Conservation (phyloP, 2,888 invertebrate species). For the Hirtodrosophila alboralis region DNA sequence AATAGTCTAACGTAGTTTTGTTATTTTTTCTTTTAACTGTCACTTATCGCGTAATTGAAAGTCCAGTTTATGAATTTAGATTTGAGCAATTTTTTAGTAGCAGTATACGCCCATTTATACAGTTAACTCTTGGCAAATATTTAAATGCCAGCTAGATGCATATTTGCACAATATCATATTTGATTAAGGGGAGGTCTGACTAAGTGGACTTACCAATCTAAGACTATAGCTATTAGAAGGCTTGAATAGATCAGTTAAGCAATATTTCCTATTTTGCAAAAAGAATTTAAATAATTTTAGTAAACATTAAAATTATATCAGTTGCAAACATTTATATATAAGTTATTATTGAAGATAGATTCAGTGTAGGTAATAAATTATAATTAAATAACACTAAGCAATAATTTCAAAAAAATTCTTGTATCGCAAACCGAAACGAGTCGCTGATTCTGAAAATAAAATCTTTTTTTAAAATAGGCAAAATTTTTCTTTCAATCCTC, state of each 20-base stretch:
- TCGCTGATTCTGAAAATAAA: too few species aligned
- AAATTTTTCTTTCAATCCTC: too few species aligned
- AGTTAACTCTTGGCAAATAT: constrained; percentile 28
- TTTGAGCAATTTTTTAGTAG: constrained; percentile 10
- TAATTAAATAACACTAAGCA: too few species aligned
- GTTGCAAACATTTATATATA: too few species aligned
- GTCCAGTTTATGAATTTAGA: constrained; percentile 12
- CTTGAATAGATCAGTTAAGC: constrained; percentile 5
- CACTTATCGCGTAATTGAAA: constrained; percentile 1
- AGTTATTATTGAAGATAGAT: too few species aligned
- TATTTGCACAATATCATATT: constrained; percentile 24
- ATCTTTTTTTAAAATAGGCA: too few species aligned
- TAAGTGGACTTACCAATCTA: constrained; percentile 9
- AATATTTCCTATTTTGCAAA: constrained; percentile 27
- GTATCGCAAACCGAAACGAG: too few species aligned
- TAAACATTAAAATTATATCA: neutral
- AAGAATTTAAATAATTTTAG: neutral
- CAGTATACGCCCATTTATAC: constrained; percentile 28
- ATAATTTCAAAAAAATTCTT: too few species aligned
- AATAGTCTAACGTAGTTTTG: constrained; percentile 5
- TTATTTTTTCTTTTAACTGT: neutral
- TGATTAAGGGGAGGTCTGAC: constrained; percentile 29
- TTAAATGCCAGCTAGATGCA: constrained; percentile 31
- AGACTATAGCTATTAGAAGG: constrained; percentile 4
- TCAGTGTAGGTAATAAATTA: too few species aligned